Evolutionary conservation across 2,113 vertebrate species (phyloP).

Genomic region (Mixornis gularis): DNA sequence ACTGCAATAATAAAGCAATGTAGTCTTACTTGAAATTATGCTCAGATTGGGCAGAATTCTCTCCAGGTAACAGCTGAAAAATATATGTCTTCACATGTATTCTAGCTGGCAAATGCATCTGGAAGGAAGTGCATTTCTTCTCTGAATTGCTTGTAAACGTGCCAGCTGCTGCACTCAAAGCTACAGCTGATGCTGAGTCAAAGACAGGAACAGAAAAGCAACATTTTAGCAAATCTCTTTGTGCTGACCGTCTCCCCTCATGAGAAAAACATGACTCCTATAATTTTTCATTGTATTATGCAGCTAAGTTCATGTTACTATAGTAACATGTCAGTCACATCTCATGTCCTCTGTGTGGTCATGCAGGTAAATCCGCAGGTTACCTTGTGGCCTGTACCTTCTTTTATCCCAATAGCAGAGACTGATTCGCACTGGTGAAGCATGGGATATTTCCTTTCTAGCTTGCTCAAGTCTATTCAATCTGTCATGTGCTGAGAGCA

Average conservation of each 20-base stretch:
- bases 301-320: background rate
- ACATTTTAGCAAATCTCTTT: background rate
- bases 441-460: background rate
- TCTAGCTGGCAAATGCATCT: background rate
- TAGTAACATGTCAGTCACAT: background rate
- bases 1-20: background rate
- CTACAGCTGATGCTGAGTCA: background rate
- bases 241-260: accelerated
- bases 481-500: background rate
- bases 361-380: background rate
- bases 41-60: background rate
- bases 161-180: background rate
- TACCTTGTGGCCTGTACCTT: background rate
- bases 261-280: background rate
- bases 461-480: background rate
- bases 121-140: background rate
- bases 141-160: background rate
- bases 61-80: background rate
- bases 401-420: background rate
- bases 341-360: background rate
- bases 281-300: background rate
- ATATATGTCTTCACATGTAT: background rate
- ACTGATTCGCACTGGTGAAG: background rate
- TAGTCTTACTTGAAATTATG: background rate
- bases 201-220: background rate